Evolutionary conservation across 2,797 vertebrate genomes (phyloP), one percentile per base, ranked within the genome.

Genomic region (Staurois parvus): DNA sequence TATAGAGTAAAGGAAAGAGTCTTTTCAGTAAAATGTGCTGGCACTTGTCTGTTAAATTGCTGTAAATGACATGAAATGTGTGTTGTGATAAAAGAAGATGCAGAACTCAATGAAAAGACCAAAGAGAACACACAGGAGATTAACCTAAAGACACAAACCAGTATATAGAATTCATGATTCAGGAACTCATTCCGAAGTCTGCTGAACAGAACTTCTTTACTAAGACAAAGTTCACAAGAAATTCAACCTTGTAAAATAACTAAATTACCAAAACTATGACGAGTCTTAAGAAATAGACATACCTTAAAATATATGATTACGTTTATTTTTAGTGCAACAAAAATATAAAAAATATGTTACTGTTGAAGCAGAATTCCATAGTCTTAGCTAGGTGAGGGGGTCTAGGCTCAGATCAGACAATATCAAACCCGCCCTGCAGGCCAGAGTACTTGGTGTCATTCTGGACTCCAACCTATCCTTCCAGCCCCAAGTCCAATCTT

Each of bases 11-110:
- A 59, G 77, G 29, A 29, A 88, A 87, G 34, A 37, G 83, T 0
- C 0, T 81, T 13, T 76, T 84, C 3, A 85, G 74, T 15, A 82
- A 21, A 37, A 87, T 89, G 88, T 85, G 30, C 75, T 87, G 59
- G 83, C 48, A 85, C 84, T 81, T 85, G 87, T 85, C 88, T 86
- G 73, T 45, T 77, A 76, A 52, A 37, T 88, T 84, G 72, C 70
- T 11, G 74, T 32, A 84, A 48, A 21, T 87, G 74, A 87, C 84
- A 80, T 81, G 40, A 74, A 52, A 84, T 0, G 3, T 75, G 84
- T 85, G 81, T 79, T 40, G 80, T 64, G 68, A 86, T 42, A 24
- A 76, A 82, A 89, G 86, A 15, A 83, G 69, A 84, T 19, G 40
- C 29, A 85, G 13, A 85, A 87, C 69, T n/a, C 64, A 85, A 68